Evolutionary conservation across 1,140 invertebrate species (phyloP), one percentile per base, ranked within the genome.

Genomic region (Halictus rubicundus): DNA sequence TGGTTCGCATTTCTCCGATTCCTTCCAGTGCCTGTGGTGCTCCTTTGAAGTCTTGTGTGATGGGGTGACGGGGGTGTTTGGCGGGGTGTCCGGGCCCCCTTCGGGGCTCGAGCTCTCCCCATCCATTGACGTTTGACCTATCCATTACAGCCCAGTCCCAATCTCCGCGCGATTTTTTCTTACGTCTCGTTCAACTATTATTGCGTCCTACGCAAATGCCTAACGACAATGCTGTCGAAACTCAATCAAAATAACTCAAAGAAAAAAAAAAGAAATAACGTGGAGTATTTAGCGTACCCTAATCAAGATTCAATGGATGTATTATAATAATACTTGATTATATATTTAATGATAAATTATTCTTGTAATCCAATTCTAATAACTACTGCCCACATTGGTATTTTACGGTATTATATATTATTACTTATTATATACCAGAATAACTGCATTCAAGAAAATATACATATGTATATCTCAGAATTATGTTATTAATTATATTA

Each of bases 21-120:
- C 83, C 84, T 72, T 90, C 88, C 89, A 84, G 60, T 87, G 86
- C 75, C 52, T 85, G 78, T 87, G 86, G 81, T 90, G 88, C 66
- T 92, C 91, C 91, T 80, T 90, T 78, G 87, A 86, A 82, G 82
- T 91, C 91, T 91, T 93, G 86, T 89, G 89, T 89, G 90, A 92
- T 88, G 91, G 91, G 76, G 90, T 92, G 78, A 92, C 92, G 37
- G 91, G 92, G 90, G 94, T 95, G 79, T 94, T 94, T 85, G 94
- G 94, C 87, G 92, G 92, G 83, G 94, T 95, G 88, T 94, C 93
- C 88, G 93, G 92, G 81, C 94, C 90, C 90, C 94, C 94, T 78
- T 94, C 94, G 89, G 93, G 91, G 86, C 90, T 92, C 88, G 88
- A 89, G 85, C 93, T 93, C 88, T 95, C 94, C 79, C 93, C 94